Base-by-base conservation (phyloP, 1,140 invertebrate genomes). In the Caerostris darwini region DNA sequence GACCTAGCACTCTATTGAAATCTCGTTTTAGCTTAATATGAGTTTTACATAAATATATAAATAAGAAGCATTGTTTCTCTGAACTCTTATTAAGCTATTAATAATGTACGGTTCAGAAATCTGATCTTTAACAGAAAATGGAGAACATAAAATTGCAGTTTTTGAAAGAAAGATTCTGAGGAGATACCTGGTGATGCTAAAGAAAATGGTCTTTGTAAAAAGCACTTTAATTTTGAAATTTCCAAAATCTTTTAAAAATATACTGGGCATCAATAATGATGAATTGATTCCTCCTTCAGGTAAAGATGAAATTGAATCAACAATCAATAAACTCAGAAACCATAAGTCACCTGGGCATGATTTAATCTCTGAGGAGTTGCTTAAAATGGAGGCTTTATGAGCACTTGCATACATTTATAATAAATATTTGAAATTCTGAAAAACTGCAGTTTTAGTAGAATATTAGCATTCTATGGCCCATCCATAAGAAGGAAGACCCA, bases 361-460 rank as follows among this genome's bases (percentile, higher is more conserved):
- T 54, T 5, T 54, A 1, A 82, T 82, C 50, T 1, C 34, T 54
- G 19, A 17, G 17, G 81, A 82, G 53, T 7, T 82, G 5, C 19
- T 53, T 56, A 82, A 34, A 34, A 34, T 34, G 34, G 34, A 34
- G 34, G 19, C 54, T 58, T 8, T 58, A 6, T 86, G 56, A 86
- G 83, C 54, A 57, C 54, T 12, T 86, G 54, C 17, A 86, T 59
- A 57, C 12, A 4, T 59, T 58, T 19, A 86, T 59, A 17, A 54
- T 58, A 86, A 17, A 57, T 58, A 59, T 86, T 86, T 86, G 56
- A 50, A 86, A 86, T 8, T n/a, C 7, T 58, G 57, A 86, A 86
- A 59, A 58, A 10, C 57, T 86, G n/a, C 83, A 54, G 1, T 57
- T 58, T 5, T 54, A 86, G 0, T 58, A n/a, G 83, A 86, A 86